Conservation (phyloP, 2,888 invertebrate species). For the Alviniconcha strummeri region DNA sequence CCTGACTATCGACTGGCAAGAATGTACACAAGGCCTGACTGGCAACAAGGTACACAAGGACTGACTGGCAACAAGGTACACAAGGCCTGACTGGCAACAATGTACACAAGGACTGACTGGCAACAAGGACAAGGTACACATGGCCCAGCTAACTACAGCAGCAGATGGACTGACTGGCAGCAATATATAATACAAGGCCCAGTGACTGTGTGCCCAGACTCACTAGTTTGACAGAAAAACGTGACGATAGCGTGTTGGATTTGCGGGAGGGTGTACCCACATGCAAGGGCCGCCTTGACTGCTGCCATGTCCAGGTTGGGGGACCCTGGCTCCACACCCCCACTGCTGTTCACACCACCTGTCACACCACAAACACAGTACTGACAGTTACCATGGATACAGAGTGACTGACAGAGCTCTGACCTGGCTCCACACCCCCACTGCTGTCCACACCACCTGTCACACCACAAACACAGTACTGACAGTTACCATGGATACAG, state of each 20-base stretch:
- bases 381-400: too few species aligned
- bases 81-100: too few species aligned
- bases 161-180: too few species aligned
- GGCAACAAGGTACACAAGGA: too few species aligned
- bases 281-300: conserved; percentile 43
- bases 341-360: neutral
- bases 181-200: too few species aligned
- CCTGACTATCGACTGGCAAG: too few species aligned
- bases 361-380: neutral
- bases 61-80: too few species aligned
- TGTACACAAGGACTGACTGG: too few species aligned
- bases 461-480: neutral
- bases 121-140: too few species aligned
- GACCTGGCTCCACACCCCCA: neutral
- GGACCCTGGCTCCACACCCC: conserved; percentile 25
- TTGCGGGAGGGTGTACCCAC: conserved; percentile 45
- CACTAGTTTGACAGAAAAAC: conserved; percentile 44
- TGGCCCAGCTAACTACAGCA: too few species aligned
- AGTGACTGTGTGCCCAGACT: conserved; percentile 30
- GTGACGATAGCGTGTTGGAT: conserved; percentile 43
- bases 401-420: neutral
- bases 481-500: too few species aligned
- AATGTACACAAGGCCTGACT: too few species aligned
- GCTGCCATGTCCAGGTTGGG: conserved; percentile 39
- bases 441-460: neutral